Conservation (phyloP, 2,113 vertebrate genomes). For the Amphiprion percula region DNA sequence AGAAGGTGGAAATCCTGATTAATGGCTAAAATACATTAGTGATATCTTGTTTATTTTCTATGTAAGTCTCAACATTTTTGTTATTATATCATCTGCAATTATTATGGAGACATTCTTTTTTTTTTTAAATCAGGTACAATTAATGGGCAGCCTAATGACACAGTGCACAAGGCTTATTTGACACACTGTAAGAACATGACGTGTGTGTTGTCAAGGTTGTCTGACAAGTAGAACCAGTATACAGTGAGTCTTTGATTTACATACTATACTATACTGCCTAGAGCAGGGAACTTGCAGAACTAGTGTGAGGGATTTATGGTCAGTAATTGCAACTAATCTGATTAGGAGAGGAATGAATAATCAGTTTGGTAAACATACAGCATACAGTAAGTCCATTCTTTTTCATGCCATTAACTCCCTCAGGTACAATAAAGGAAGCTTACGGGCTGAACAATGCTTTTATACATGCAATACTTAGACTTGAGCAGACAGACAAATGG, state of each 20-base stretch:
- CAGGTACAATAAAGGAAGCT: not conserved
- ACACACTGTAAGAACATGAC: not conserved
- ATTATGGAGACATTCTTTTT: too few relatives aligned
- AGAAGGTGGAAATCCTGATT: not conserved
- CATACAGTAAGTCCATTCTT: not conserved
- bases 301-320: not conserved
- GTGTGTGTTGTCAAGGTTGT: not conserved
- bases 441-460: not conserved
- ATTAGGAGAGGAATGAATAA: not conserved
- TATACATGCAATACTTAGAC: not conserved
- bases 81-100: too few relatives aligned
- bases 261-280: not conserved
- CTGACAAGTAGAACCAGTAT: conserved; percentile 12
- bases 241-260: not conserved
- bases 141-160: not conserved
- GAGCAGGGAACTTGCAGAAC: not conserved
- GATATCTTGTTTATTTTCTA: too few relatives aligned
- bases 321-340: not conserved
- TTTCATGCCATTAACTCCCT: not conserved
- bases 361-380: not conserved
- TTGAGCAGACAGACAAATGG: too few relatives aligned
- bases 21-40: too few relatives aligned
- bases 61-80: too few relatives aligned
- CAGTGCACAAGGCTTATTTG: not conserved
- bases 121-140: too few relatives aligned